Evolutionary conservation across 1,140 invertebrate genomes (phyloP), one percentile per base, ranked within the genome.

Genomic region (Aphelenchoides besseyi): DNA sequence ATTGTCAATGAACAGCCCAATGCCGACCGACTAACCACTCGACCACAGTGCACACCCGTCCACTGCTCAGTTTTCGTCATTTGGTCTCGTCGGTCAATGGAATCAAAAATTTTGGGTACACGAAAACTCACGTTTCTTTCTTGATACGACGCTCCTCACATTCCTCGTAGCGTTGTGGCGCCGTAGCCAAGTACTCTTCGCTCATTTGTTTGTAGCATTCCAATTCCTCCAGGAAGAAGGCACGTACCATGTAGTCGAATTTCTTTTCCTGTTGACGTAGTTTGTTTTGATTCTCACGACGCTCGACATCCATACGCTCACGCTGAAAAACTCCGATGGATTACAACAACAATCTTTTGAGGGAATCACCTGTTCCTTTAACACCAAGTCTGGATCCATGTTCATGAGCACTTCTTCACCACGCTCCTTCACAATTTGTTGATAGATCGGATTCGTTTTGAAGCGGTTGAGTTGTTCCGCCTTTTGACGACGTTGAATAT

Each of bases 211-310:
- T 79, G 26, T 75, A 68, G 9, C 77, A 62, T 33, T 63, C 32
- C 64, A 85, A 70, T 70, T 84, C 82, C 66, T 84, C 82, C 26
- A 84, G 48, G 68, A 84, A 81, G 29, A 83, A 71, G 23, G 84
- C 83, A 12, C 83, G 68, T 18, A 84, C 71, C 5, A 61, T 70
- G 69, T 84, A 74, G 66, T 84, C 83, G 33, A 77, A 85, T 53
- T 85, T 85, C 64, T 82, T 85, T 69, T 84, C 83, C 35, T 85
- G 82, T 28, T 70, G 70, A 18, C 80, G 75, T 73, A 82, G 57
- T 48, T 80, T 81, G 18, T 61, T 71, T n/a, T 75, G 67, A 32
- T 70, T 71, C 28, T 81, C 76, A 9, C 78, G 68, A 18, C 76
- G 62, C 71, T 83, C 79, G 9, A 33, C 74, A 63, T 83, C 81